Evolutionary conservation across 2,797 vertebrate species (phyloP).

Genomic region (Crocodylus rhombifer): DNA sequence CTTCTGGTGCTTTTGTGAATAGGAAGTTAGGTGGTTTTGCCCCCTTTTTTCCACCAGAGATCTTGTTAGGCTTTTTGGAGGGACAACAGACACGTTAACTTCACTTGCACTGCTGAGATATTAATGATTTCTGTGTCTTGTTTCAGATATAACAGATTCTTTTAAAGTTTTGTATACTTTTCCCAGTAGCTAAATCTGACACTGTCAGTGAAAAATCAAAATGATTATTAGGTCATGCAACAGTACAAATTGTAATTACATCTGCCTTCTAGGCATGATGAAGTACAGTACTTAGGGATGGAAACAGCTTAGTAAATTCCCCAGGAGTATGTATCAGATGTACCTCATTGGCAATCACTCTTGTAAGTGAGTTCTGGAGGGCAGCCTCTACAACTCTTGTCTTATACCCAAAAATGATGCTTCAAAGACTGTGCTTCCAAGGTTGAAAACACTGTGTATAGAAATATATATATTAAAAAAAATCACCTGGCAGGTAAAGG

Average conservation of each 20-base stretch:
- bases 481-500: too few relatives aligned
- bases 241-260: not conserved
- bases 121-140: not conserved
- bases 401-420: too few relatives aligned
- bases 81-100: not conserved
- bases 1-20: not conserved
- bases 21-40: not conserved
- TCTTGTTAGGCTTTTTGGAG: not conserved
- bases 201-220: not conserved
- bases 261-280: not conserved
- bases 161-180: not conserved
- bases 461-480: too few relatives aligned
- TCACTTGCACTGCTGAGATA: not conserved
- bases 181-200: not conserved
- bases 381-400: not conserved
- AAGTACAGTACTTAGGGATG: not conserved
- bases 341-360: not conserved
- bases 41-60: not conserved
- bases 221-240: not conserved
- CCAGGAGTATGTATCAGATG: not conserved
- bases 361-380: not conserved
- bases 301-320: not conserved
- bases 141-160: not conserved
- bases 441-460: too few relatives aligned
- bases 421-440: too few relatives aligned